Conservation (phyloP, 2,797 vertebrate species). For the Rhinatrema bivittatum region DNA sequence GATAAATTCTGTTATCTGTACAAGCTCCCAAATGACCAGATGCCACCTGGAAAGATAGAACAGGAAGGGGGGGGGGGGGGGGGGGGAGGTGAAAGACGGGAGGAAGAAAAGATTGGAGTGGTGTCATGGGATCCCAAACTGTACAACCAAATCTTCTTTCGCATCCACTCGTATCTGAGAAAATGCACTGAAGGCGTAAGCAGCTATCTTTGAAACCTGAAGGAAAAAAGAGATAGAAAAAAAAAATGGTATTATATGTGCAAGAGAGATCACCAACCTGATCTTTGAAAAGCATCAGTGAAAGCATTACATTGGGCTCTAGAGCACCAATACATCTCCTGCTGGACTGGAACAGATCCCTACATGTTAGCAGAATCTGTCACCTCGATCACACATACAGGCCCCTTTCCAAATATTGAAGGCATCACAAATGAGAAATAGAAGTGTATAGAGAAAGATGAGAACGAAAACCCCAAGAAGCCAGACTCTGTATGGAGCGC, state of each 20-base stretch:
- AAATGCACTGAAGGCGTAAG: conserved; percentile 91
- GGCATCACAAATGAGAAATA: no score
- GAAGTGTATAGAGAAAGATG: no score
- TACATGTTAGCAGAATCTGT: no score
- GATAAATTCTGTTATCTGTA: conserved; percentile 33
- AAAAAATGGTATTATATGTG: background rate
- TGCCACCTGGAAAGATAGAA: conserved; percentile 24
- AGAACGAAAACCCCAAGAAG: no score
- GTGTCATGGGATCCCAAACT: conserved; percentile 91
- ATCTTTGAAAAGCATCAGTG: no score
- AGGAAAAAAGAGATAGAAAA: background rate
- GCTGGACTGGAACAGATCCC: no score
- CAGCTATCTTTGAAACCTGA: conserved; percentile 91
- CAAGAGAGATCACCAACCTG: no score
- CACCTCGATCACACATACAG: no score
- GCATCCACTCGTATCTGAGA: conserved; percentile 94
- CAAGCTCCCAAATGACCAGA: conserved; percentile 20
- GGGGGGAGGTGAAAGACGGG: conserved; percentile 27
- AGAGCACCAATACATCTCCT: no score
- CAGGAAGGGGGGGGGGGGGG: conserved; percentile 24
- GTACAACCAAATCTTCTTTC: conserved; percentile 94
- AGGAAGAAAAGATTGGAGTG: conserved; percentile 13
- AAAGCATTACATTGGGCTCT: no score
- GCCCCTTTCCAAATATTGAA: no score
- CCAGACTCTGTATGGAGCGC: no score